A percentile compares a stretch with the other conserved stretches of the same genome.
These are phyloP conservation scores for Oscheius sp. DNA, from an alignment of 2,888 invertebrate species.

Conservation along the genomic window DNA sequence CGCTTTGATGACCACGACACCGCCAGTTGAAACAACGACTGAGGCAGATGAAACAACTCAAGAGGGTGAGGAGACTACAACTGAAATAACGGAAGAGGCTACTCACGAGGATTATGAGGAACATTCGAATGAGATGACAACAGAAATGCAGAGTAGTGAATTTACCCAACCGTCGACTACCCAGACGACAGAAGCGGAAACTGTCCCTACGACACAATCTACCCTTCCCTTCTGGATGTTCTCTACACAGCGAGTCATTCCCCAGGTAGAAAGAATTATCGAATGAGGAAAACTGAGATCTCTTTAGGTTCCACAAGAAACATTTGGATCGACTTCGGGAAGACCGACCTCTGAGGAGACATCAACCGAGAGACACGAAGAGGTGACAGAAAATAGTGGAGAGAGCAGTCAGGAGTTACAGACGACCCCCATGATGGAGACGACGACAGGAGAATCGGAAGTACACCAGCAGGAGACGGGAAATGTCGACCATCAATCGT, in stretches of 20 bases:
- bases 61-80: background rate
- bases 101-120: constrained; percentile 30
- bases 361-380: constrained; percentile 3
- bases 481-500: constrained; percentile 39
- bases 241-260: constrained; percentile 35
- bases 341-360: background rate
- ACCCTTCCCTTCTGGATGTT: constrained; percentile 60
- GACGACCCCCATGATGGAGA: background rate
- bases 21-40: constrained; percentile 27
- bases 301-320: constrained; percentile 30
- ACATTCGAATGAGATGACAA: constrained; percentile 13
- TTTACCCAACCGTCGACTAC: background rate
- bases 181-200: background rate
- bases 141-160: background rate
- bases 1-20: constrained; percentile 13
- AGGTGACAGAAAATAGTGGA: background rate
- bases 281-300: constrained; percentile 3
- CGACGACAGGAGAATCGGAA: constrained; percentile 8
- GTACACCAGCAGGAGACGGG: constrained; percentile 38
- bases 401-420: too few species aligned
- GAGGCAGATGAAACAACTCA: constrained; percentile 37
- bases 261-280: constrained; percentile 4
- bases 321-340: constrained; percentile 5
- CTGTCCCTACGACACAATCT: constrained; percentile 39
- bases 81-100: constrained; percentile 2